phyloP scores from a whole-genome alignment of 2,113 vertebrate genomes.

The Microtus richardsoni region DNA sequence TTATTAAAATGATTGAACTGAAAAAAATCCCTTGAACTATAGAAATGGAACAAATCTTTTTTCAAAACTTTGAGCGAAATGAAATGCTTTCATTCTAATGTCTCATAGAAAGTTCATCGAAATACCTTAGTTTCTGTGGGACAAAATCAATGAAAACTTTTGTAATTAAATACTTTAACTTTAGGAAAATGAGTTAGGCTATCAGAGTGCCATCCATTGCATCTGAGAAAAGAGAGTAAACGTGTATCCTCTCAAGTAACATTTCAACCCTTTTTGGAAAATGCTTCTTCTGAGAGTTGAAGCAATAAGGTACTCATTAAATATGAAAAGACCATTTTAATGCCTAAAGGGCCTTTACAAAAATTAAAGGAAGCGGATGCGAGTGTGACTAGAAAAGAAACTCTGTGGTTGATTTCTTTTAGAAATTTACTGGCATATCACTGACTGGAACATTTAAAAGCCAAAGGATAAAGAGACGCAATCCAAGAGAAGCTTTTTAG shows the following conservation, averaged over 20 bases:
- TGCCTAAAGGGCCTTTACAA: constrained; percentile 35
- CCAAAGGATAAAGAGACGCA: not conserved
- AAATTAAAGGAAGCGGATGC: constrained; percentile 34
- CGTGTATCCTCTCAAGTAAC: constrained; percentile 1
- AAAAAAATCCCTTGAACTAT: not conserved
- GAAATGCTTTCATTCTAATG: constrained; percentile 19
- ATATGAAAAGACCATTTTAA: constrained; percentile 53
- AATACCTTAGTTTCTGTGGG: not conserved
- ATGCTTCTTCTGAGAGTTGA: constrained; percentile 42
- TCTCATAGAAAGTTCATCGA: not conserved
- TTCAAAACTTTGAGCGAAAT: constrained; percentile 40
- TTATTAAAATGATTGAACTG: constrained; percentile 28
- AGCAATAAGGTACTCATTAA: constrained; percentile 55
- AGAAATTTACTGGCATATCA: constrained; percentile 31
- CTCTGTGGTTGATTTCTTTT: constrained; percentile 29
- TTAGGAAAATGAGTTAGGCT: not conserved
- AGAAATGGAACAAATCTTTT: not conserved
- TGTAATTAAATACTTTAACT: constrained; percentile 38
- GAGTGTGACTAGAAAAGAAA: not conserved
- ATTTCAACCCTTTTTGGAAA: constrained; percentile 39
- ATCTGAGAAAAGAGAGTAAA: constrained; percentile 41
- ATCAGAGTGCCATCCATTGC: constrained; percentile 15
- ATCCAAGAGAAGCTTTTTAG: constrained; percentile 19
- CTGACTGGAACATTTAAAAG: not conserved
- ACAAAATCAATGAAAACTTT: constrained; percentile 24